These are phyloP conservation scores for Gymnocypris eckloni DNA, from an alignment of 2,797 vertebrate species.

Conservation along the genomic window DNA sequence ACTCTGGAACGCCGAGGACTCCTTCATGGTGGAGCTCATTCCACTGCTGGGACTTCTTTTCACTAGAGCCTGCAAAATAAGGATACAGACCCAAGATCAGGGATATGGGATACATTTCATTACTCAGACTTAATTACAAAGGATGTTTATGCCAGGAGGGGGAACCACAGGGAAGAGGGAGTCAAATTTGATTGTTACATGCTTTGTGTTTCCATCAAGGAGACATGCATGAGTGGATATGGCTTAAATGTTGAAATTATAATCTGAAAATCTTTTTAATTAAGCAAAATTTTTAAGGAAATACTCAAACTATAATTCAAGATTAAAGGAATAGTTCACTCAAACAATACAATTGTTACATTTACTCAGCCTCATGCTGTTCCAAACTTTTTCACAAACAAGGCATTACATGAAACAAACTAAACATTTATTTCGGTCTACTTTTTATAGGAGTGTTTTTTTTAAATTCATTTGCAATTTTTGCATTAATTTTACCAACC, in stretches of 20 bases:
- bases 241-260: slow-evolving; percentile 48
- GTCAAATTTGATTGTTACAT: slow-evolving; percentile 46
- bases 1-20: slow-evolving; percentile 94
- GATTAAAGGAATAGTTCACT: slow-evolving; percentile 4
- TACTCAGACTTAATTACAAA: slow-evolving; percentile 7
- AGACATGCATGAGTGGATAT: slow-evolving; percentile 59
- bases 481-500: not conserved
- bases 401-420: not conserved
- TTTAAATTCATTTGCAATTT: not conserved
- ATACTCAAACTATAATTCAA: not conserved
- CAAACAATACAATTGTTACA: not conserved
- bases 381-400: not conserved
- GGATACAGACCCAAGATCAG: slow-evolving; percentile 12
- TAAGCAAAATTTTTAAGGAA: not conserved
- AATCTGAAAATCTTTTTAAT: not conserved
- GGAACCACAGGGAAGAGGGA: slow-evolving; percentile 27
- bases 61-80: slow-evolving; percentile 86
- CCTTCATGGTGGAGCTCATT: slow-evolving; percentile 95
- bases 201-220: slow-evolving; percentile 46
- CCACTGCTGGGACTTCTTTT: slow-evolving; percentile 97
- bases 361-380: not conserved
- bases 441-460: not conserved
- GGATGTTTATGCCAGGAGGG: slow-evolving; percentile 36
- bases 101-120: not conserved
- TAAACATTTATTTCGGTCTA: not conserved